Percentiles rank a stretch among this genome's conserved stretches.
phyloP scores from a whole-genome alignment of 2,113 vertebrate species.

The Silurus asotus region DNA sequence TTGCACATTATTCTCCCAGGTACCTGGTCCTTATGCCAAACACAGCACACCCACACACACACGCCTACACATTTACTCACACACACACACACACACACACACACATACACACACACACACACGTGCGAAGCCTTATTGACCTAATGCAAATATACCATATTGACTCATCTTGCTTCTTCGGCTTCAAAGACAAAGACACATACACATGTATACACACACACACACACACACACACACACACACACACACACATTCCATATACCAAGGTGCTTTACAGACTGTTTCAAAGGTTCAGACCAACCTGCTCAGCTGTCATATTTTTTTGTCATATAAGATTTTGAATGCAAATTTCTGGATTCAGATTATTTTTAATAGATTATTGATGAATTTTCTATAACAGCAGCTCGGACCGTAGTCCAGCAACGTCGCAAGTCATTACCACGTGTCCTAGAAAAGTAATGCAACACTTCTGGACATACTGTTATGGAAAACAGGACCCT shows the following conservation, averaged over 20 bases:
- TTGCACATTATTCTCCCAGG: slow-evolving; percentile 49
- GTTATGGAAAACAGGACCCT: neutral
- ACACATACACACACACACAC: slow-evolving; percentile 1
- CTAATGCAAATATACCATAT: neutral
- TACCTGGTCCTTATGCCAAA: slow-evolving; percentile 50
- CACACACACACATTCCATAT: neutral
- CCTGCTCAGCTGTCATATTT: neutral
- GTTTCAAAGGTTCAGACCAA: neutral
- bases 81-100: slow-evolving; percentile 30
- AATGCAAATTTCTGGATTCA: neutral
- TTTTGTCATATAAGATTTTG: neutral
- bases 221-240: neutral
- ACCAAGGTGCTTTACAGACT: neutral
- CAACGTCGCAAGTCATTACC: neutral
- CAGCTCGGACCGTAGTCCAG: neutral
- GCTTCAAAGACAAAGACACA: no score
- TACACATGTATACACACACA: no score
- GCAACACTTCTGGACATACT: neutral
- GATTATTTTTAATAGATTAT: neutral
- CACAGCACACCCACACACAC: slow-evolving; percentile 48
- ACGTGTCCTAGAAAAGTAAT: neutral
- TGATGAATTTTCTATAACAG: neutral
- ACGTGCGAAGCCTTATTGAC: neutral
- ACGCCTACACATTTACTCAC: slow-evolving; percentile 30
- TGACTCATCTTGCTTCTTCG: neutral